A percentile compares a stretch with the other conserved stretches of the same genome.
Evolutionary conservation across 2,888 invertebrate genomes (phyloP).

Genomic region (Pyrgus malvae): DNA sequence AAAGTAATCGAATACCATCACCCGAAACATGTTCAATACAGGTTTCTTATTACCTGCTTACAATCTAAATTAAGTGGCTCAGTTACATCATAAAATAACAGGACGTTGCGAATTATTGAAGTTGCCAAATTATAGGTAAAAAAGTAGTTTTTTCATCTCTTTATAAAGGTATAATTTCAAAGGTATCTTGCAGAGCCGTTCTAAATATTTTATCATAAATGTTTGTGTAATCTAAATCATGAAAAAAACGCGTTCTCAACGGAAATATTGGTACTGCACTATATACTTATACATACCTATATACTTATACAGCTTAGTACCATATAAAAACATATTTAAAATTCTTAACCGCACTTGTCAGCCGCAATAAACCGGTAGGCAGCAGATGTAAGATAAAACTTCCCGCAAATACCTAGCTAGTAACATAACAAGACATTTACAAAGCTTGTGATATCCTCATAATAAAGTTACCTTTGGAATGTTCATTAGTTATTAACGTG

Average conservation of each 20-base stretch:
- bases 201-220: background rate
- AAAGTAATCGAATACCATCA: conserved; percentile 4
- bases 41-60: conserved; percentile 6
- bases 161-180: too few species aligned
- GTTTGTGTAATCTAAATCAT: too few species aligned
- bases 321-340: too few species aligned
- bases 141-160: conserved; percentile 5
- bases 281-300: too few species aligned
- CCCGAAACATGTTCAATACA: conserved; percentile 9
- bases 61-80: conserved; percentile 7
- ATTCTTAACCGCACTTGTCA: too few species aligned
- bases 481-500: conserved; percentile 3
- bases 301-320: too few species aligned
- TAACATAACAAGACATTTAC: background rate
- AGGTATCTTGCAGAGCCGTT: background rate
- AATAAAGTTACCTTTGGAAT: background rate
- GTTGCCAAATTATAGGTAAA: conserved; percentile 13
- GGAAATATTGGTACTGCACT: too few species aligned
- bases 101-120: conserved; percentile 5
- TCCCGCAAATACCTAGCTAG: too few species aligned
- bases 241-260: too few species aligned
- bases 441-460: background rate
- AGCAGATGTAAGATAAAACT: too few species aligned
- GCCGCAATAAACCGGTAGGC: background rate
- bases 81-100: conserved; percentile 15